Evolutionary conservation across 2,797 vertebrate species (phyloP).

Genomic region (Serranus cabrilla): DNA sequence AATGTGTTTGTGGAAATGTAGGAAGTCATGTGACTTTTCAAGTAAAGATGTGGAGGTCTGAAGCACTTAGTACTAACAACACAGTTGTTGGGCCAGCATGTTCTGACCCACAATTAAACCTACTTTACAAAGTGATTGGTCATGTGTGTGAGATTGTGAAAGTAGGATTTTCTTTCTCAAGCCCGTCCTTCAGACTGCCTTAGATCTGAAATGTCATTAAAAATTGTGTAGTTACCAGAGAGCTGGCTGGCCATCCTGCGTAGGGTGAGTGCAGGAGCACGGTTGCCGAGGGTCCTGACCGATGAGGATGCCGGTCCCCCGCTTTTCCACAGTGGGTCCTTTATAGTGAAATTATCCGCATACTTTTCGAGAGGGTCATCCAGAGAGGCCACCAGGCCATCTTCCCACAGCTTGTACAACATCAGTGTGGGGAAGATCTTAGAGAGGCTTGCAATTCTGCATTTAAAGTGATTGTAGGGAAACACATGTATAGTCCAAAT

Average conservation of each 20-base stretch:
- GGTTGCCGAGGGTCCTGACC: slow-evolving; percentile 56
- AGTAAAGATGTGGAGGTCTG: background rate
- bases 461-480: slow-evolving; percentile 26
- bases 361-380: slow-evolving; percentile 93
- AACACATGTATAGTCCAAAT: background rate
- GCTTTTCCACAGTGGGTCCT: slow-evolving; percentile 88
- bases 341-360: slow-evolving; percentile 88
- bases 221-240: slow-evolving; percentile 85
- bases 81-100: too few species aligned
- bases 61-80: too few species aligned
- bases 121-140: too few species aligned
- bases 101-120: too few species aligned
- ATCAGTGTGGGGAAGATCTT: slow-evolving; percentile 96
- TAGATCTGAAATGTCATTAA: background rate
- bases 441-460: slow-evolving; percentile 93
- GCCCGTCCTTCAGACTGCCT: too few species aligned
- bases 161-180: too few species aligned
- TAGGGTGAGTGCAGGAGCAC: slow-evolving; percentile 88
- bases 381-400: slow-evolving; percentile 88
- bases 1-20: background rate
- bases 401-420: slow-evolving; percentile 95
- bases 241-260: slow-evolving; percentile 95
- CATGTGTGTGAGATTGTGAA: too few species aligned
- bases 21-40: background rate
- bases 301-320: slow-evolving; percentile 59